phyloP scores from a whole-genome alignment of 2,113 vertebrate species.

The Psittacara wagleri region DNA sequence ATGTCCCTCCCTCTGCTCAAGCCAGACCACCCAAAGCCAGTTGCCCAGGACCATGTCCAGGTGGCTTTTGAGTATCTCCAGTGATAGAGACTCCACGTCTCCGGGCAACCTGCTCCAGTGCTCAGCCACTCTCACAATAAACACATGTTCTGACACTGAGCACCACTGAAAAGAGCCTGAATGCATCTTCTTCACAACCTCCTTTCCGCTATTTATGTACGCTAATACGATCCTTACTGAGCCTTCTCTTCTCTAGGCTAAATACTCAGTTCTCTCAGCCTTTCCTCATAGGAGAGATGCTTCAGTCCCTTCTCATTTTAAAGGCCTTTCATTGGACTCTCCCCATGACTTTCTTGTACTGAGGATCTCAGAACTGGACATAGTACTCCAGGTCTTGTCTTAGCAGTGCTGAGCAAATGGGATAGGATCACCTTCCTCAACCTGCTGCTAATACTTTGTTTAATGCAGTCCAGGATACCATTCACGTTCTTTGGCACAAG shows the following conservation, averaged over 20 bases:
- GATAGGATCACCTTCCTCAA: not conserved
- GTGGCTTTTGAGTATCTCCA: not conserved
- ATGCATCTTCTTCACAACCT: not conserved
- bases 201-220: not conserved
- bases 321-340: not conserved
- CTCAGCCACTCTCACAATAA: not conserved
- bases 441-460: not conserved
- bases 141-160: not conserved
- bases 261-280: not conserved
- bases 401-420: not conserved
- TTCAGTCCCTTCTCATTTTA: not conserved
- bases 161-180: not conserved
- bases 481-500: not conserved
- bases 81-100: not conserved
- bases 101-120: not conserved
- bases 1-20: not conserved
- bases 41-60: not conserved
- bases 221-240: not conserved
- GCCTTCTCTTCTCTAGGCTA: not conserved
- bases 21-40: not conserved
- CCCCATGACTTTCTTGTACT: not conserved
- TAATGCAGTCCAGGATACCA: not conserved
- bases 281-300: not conserved
- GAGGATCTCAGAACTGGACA: not conserved
- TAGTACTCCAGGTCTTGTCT: not conserved